phyloP scores from a whole-genome alignment of 2,888 invertebrate genomes.

The Luperina nickerlii region DNA sequence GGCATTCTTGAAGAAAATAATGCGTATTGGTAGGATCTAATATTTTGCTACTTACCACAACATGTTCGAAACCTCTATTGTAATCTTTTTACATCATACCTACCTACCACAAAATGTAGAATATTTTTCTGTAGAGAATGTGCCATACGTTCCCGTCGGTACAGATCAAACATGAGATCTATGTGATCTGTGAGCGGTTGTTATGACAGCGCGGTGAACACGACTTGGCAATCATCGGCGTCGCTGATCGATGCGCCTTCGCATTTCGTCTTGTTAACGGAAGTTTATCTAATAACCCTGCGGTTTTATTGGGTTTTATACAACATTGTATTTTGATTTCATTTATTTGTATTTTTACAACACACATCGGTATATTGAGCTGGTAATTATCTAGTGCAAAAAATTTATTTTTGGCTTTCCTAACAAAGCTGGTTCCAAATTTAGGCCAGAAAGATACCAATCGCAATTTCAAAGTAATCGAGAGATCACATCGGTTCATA shows the following conservation, averaged over 20 bases:
- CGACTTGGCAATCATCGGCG: conserved; percentile 43
- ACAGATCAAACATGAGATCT: conserved; percentile 13
- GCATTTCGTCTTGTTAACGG: conserved; percentile 36
- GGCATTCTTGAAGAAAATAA: not conserved
- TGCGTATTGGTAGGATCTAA: not conserved
- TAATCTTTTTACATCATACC: not conserved
- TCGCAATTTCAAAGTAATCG: not conserved
- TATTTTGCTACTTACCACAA: not conserved
- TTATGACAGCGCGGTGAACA: conserved; percentile 53
- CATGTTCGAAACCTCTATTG: not conserved
- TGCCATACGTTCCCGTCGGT: not conserved
- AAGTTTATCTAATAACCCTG: conserved; percentile 40
- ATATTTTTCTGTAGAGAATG: conserved; percentile 1
- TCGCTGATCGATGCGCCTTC: conserved; percentile 44
- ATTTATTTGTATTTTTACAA: not conserved
- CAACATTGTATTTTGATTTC: not conserved
- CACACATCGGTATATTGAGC: not conserved
- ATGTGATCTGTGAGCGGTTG: conserved; percentile 34
- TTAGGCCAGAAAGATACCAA: not conserved
- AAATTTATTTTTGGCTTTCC: not conserved
- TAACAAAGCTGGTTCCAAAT: not conserved
- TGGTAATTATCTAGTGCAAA: not conserved
- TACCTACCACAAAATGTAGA: not conserved
- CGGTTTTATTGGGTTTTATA: not conserved
- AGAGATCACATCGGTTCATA: conserved; percentile 1